Conservation (phyloP, 2,888 invertebrate genomes). For the Phasia obesa region DNA sequence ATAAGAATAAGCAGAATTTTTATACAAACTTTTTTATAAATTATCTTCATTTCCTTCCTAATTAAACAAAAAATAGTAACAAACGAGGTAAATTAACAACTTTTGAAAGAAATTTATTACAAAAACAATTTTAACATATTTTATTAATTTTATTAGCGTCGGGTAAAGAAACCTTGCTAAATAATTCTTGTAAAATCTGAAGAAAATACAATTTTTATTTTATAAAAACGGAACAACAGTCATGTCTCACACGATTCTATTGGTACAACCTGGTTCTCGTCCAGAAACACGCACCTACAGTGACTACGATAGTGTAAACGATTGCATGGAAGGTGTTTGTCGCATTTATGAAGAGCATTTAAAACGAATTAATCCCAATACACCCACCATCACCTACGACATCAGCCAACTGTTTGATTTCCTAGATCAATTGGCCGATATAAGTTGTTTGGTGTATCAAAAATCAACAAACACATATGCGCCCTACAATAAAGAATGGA, state of each 20-base stretch:
- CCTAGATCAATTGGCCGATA: conserved; percentile 96
- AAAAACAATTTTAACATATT: neutral
- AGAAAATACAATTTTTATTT: neutral
- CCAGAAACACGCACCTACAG: conserved; percentile 98
- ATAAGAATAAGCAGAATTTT: conserved; percentile 32
- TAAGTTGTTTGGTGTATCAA: conserved; percentile 98
- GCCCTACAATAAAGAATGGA: conserved; percentile 99
- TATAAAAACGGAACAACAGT: neutral
- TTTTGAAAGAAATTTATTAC: neutral
- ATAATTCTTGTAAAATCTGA: conserved; percentile 2
- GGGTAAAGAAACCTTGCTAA: neutral
- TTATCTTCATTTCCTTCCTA: neutral
- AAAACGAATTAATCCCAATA: conserved; percentile 96
- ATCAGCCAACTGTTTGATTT: conserved; percentile 99
- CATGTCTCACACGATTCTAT: conserved; percentile 97
- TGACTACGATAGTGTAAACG: conserved; percentile 98
- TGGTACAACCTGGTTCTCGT: conserved; percentile 96
- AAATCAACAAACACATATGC: conserved; percentile 97
- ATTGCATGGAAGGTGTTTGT: conserved; percentile 99
- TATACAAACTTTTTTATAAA: conserved; percentile 10
- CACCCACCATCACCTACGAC: conserved; percentile 98
- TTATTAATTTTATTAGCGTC: neutral
- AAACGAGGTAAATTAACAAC: conserved; percentile 25
- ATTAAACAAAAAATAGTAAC: conserved; percentile 11
- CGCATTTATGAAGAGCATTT: conserved; percentile 99